Percentiles rank a stretch among this genome's conserved stretches.
Conservation (phyloP, 64 coral and sea anemone genomes). For the Orbicella faveolata region DNA sequence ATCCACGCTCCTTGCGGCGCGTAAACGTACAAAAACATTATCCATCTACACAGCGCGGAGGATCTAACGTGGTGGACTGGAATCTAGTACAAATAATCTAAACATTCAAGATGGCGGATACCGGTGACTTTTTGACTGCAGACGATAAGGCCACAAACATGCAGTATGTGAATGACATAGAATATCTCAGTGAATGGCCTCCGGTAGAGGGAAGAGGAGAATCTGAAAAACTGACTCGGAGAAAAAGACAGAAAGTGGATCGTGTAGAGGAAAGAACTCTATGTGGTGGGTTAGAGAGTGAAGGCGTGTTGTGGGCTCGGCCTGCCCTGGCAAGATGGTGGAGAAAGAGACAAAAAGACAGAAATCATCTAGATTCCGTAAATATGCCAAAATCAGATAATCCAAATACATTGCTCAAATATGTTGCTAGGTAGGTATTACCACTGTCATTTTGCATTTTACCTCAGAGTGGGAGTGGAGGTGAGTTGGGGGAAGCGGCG, state of each 20-base stretch:
- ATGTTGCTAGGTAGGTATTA: constrained; percentile 24
- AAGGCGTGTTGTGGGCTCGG: constrained; percentile 21
- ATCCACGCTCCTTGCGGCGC: too few species aligned
- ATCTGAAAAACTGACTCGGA: not conserved
- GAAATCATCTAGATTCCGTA: not conserved
- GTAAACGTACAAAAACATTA: too few species aligned
- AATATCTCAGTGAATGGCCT: constrained; percentile 39
- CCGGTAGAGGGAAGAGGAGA: not conserved
- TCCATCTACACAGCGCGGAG: too few species aligned
- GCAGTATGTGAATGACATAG: not conserved
- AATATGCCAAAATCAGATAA: constrained; percentile 35
- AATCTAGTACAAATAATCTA: not conserved
- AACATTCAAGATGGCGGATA: constrained; percentile 8
- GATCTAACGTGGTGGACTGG: not conserved
- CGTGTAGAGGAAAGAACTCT: not conserved
- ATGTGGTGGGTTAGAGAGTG: too few species aligned
- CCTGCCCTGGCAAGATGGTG: constrained; percentile 63
- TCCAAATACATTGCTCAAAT: constrained; percentile 46
- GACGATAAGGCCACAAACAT: not conserved
- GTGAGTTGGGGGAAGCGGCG: not conserved
- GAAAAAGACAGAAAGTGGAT: constrained; percentile 10
- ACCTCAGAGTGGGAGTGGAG: not conserved
- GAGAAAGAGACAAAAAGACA: constrained; percentile 21
- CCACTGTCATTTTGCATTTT: not conserved
- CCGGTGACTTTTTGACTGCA: not conserved